phyloP scores from a whole-genome alignment of 2,888 invertebrate species.

The Geophilus truncorum region DNA sequence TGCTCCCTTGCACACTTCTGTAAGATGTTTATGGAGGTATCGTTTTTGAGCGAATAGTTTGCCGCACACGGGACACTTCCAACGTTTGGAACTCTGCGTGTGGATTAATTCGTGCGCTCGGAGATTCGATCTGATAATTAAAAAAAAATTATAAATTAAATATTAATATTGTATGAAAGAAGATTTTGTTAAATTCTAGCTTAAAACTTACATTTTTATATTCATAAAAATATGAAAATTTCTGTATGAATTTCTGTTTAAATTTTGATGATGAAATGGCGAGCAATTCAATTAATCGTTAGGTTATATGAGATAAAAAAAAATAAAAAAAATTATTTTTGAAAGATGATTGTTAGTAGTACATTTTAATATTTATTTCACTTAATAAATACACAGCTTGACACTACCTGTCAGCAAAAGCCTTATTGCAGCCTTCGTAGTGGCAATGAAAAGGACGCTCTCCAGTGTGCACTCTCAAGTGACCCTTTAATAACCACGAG shows the following conservation, averaged over 20 bases:
- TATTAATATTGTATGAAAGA: too few species aligned
- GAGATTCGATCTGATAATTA: constrained; percentile 28
- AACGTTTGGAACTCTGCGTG: constrained; percentile 32
- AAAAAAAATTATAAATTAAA: too few species aligned
- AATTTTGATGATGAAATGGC: too few species aligned
- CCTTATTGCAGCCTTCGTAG: constrained; percentile 31
- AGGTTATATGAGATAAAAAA: neutral
- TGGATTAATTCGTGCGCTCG: constrained; percentile 33
- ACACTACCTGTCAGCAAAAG: constrained; percentile 32
- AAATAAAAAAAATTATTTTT: neutral
- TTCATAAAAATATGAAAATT: too few species aligned
- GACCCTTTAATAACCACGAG: constrained; percentile 33
- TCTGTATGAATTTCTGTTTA: too few species aligned
- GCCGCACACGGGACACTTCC: constrained; percentile 33
- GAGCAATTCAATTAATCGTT: too few species aligned
- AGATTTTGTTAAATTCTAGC: too few species aligned
- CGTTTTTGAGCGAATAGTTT: constrained; percentile 33
- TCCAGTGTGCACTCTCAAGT: constrained; percentile 32
- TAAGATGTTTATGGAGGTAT: constrained; percentile 34
- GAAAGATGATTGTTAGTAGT: neutral
- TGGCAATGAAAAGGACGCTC: constrained; percentile 31
- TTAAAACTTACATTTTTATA: too few species aligned
- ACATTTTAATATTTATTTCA: neutral
- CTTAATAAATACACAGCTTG: neutral
- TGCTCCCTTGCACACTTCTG: constrained; percentile 33